phyloP scores from a whole-genome alignment of 2,797 vertebrate species.

The Acomys russatus region DNA sequence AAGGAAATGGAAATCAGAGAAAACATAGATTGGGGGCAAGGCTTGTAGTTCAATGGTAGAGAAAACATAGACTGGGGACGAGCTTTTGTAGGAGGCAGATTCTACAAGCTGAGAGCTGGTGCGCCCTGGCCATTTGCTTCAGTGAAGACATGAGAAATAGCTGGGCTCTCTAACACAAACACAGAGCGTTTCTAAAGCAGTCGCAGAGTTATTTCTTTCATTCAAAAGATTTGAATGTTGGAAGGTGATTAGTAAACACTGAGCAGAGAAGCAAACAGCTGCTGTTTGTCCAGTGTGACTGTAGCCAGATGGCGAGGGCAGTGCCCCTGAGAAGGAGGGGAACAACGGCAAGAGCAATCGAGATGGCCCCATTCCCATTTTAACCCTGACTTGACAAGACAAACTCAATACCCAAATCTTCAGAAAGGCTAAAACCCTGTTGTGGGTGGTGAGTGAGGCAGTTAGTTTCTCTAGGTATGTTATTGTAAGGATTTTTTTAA shows the following conservation, averaged over 20 bases:
- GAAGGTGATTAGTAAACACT: neutral
- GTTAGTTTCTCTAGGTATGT: neutral
- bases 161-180: neutral
- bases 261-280: neutral
- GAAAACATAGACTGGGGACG: neutral
- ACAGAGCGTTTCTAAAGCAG: neutral
- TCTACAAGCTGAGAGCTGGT: neutral
- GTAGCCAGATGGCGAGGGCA: neutral
- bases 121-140: neutral
- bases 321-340: neutral
- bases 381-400: neutral
- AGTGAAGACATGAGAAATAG: neutral
- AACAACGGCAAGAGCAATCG: conserved; percentile 20
- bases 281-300: neutral
- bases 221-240: conserved; percentile 15
- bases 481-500: neutral
- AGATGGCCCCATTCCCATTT: neutral
- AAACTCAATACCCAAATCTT: conserved; percentile 11
- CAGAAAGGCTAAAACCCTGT: neutral
- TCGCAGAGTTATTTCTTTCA: conserved; percentile 30
- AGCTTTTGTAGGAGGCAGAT: neutral
- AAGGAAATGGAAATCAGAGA: neutral
- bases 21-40: neutral
- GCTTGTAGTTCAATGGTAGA: neutral
- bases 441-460: neutral